Percentiles rank a stretch among this genome's conserved stretches.
Conservation (phyloP, 2,113 vertebrate species). For the Talpa occidentalis region DNA sequence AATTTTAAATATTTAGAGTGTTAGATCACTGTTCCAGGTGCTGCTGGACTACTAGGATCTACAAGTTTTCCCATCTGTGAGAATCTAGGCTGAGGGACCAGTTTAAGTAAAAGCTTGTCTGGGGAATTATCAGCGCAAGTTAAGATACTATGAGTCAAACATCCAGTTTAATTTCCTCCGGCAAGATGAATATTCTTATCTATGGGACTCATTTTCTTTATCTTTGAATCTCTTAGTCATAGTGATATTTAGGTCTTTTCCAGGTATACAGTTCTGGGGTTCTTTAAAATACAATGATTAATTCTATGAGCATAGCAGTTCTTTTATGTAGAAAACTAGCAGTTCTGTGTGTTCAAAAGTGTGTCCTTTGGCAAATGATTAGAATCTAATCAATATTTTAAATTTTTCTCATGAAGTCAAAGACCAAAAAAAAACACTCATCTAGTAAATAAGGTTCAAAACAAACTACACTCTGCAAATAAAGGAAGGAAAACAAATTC, state of each 20-base stretch:
- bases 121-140: neutral
- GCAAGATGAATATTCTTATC: neutral
- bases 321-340: neutral
- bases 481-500: constrained; percentile 82
- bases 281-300: constrained; percentile 38
- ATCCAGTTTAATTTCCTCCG: neutral
- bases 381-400: constrained; percentile 55
- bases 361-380: constrained; percentile 20
- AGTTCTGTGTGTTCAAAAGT: constrained; percentile 23
- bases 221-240: constrained; percentile 15
- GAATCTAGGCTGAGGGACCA: neutral
- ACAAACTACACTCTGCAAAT: constrained; percentile 79
- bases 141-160: constrained; percentile 26
- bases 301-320: constrained; percentile 38
- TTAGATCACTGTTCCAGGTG: neutral
- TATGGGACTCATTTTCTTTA: constrained; percentile 47
- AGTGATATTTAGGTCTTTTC: neutral
- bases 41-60: neutral
- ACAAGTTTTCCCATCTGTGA: neutral
- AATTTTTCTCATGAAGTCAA: constrained; percentile 75
- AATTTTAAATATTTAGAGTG: constrained; percentile 1
- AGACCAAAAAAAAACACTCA: constrained; percentile 83
- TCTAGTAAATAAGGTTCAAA: constrained; percentile 73
- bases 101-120: neutral
- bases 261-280: neutral